Percentiles rank a stretch among this genome's conserved stretches.
These are phyloP conservation scores for Microcebus lehilahytsara DNA, from an alignment of 2,113 vertebrate species.

Conservation along the genomic window DNA sequence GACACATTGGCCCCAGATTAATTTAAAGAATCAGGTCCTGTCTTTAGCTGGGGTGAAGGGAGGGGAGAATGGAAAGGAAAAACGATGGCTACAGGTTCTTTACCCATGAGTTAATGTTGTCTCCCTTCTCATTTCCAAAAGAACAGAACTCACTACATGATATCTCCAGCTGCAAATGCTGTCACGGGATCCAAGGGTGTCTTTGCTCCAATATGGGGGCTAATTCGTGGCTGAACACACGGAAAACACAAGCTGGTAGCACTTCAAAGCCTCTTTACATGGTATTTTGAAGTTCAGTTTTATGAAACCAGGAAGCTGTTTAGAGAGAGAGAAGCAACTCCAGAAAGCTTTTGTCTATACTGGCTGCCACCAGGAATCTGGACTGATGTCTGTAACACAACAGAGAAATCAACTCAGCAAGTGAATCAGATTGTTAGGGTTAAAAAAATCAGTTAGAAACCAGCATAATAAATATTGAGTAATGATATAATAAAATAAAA, in stretches of 20 bases:
- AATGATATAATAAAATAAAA: not conserved
- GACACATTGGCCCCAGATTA: not conserved
- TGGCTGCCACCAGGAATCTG: not conserved
- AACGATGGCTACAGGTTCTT: not conserved
- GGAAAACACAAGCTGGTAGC: not conserved
- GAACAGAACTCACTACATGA: not conserved
- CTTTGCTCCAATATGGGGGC: not conserved
- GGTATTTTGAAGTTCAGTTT: not conserved
- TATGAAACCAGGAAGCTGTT: not conserved
- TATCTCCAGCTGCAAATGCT: not conserved
- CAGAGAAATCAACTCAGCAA: not conserved
- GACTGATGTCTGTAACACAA: not conserved
- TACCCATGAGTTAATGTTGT: not conserved
- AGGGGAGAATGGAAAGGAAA: accelerated
- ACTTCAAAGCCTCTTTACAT: not conserved
- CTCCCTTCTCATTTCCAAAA: not conserved
- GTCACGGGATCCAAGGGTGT: too few relatives aligned
- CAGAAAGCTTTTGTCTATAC: not conserved
- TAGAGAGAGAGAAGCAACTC: not conserved
- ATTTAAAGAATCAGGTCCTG: not conserved
- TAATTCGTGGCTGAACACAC: not conserved
- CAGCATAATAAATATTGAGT: not conserved
- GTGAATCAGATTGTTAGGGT: not conserved
- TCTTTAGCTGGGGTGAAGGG: not conserved
- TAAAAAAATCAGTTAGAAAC: not conserved